phyloP scores from a whole-genome alignment of 2,797 vertebrate genomes.

The Cirrhinus molitorella region DNA sequence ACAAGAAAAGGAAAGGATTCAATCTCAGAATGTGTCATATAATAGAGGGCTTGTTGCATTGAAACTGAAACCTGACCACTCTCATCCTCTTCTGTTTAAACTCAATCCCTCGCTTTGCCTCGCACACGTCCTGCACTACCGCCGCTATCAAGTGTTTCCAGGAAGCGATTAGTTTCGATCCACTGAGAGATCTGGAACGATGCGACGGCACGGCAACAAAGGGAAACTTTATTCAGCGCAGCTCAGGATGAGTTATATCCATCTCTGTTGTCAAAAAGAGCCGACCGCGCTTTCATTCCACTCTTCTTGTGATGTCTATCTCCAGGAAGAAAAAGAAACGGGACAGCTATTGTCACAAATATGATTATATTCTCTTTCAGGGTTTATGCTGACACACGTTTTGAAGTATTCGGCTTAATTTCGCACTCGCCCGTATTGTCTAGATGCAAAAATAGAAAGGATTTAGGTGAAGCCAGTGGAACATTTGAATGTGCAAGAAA shows the following conservation, averaged over 20 bases:
- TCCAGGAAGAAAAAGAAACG: neutral
- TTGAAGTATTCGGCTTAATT: slow-evolving; percentile 28
- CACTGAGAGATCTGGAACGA: slow-evolving; percentile 33
- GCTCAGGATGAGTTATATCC: slow-evolving; percentile 33
- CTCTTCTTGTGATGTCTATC: neutral
- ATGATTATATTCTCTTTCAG: slow-evolving; percentile 15
- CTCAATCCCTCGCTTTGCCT: slow-evolving; percentile 32
- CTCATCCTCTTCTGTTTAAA: slow-evolving; percentile 43
- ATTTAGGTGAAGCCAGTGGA: neutral
- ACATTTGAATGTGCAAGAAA: neutral
- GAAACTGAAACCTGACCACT: slow-evolving; percentile 45
- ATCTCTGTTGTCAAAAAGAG: slow-evolving; percentile 20
- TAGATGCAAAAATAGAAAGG: slow-evolving; percentile 5
- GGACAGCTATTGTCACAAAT: neutral
- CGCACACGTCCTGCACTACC: neutral
- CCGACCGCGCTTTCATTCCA: neutral
- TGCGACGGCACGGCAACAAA: slow-evolving; percentile 31
- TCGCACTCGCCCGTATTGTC: neutral
- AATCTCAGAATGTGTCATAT: slow-evolving; percentile 31
- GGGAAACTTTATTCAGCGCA: slow-evolving; percentile 38
- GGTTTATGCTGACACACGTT: slow-evolving; percentile 8
- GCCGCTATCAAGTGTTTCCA: slow-evolving; percentile 51
- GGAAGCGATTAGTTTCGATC: slow-evolving; percentile 57
- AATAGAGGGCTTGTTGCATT: slow-evolving; percentile 36
- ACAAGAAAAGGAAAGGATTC: slow-evolving; percentile 36